Base-by-base conservation (phyloP, 2,888 invertebrate species). In the Arrhopalites spinosus region DNA sequence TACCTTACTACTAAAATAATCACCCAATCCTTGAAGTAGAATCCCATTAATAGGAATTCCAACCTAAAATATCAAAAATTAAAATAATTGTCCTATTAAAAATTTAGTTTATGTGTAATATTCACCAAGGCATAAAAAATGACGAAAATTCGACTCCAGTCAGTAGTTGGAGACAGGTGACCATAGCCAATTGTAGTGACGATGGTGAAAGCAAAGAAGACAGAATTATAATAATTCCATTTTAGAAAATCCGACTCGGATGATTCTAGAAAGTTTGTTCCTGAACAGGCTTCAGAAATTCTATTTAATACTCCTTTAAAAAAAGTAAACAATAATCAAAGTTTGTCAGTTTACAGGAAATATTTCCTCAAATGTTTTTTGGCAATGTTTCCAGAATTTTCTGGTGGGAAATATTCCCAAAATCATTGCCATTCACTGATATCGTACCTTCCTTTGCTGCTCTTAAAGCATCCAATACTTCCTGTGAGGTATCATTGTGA, bases 121-220 rank as follows among this genome's bases (percentile, higher is more conserved):
- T n/a, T n/a, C 80, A 96, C 89, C 56, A 95, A 86, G 1, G 91
- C 93, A 85, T 96, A 96, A 82, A 92, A 89, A 83, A 96, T 94
- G 91, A 95, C 94, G 80, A 95, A 89, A 79, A 94, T 90, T 81
- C 94, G 69, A 69, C 94, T 91, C 56, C 91, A 87, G 79, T 90
- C 90, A 0, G 93, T 93, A 0, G 93, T 92, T 0, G 96, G 95
- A 0, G 94, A 91, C 84, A 96, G 87, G 86, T 96, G 95, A 67
- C 96, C 96, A 85, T 95, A 96, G 67, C 95, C 96, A 82, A 96
- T 93, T 7, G 95, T 96, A 84, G 94, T 95, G 84, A 94, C 92
- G 70, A 95, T 94, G 20, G 95, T 95, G 83, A 95, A 92, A 3
- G 94, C 92, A 85, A 95, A 95, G 87, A 95, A 95, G 84, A 95